Evolutionary conservation across 1,140 invertebrate genomes (phyloP), one percentile per base, ranked within the genome.

Genomic region (Eulimnadia texana): DNA sequence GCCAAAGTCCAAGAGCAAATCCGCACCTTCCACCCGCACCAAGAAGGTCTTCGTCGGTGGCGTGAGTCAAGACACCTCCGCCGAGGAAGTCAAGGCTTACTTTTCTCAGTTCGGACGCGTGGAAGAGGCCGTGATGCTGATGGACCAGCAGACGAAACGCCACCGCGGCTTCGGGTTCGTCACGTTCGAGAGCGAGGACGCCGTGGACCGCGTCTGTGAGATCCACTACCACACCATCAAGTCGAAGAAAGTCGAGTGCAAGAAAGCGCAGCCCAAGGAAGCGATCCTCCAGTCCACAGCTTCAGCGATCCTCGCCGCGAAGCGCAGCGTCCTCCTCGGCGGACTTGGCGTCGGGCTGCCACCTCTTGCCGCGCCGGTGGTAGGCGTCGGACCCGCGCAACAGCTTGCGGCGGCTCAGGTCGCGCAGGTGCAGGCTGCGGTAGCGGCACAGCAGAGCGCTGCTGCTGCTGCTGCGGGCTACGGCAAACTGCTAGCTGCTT

Each of bases 31-130:
- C 1, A 49, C 88, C 71, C 85, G 88, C 69, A 92, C 89, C 61
- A 91, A 92, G 75, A 92, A 92, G 74, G 91, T 92, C 65, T 92
- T 93, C 73, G 89, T 92, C 1, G 89, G 90, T 29, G 89, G 90
- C 47, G 89, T 93, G 23, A 89, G 87, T 61, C 90, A 93, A 71
- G 89, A 93, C 72, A 93, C 89, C 0, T 89, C 86, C 27, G 85
- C 86, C 56, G 89, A 93, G 50, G 90, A 93, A 73, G 88, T 93
- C 0, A 88, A 90, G 73, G 84, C 85, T 20, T 93, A 92, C 73
- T 93, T 93, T 77, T 84, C 83, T 66, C 88, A 92, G 74, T 93
- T 91, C 71, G 90, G 90, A 13, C 88, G 89, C 72, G 89, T 73
- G 23, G 88, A 91, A 71, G 90, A 93, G 71, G 89, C 88, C 19